Conservation (phyloP, 2,113 vertebrate genomes). For the Anthoscopus minutus region DNA sequence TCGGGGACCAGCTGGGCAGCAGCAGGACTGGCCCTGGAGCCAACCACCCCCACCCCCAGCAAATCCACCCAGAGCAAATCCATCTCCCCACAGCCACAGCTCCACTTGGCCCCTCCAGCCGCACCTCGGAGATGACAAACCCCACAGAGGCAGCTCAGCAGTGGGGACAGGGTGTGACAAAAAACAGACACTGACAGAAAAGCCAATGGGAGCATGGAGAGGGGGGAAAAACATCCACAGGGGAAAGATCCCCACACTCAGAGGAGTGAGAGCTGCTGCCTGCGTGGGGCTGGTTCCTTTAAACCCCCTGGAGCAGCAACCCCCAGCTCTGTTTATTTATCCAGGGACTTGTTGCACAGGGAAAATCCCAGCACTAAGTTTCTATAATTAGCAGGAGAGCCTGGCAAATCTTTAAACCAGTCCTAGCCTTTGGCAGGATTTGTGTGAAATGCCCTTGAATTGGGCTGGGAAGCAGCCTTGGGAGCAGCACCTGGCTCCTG, state of each 20-base stretch:
- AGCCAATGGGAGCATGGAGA: rapidly evolving
- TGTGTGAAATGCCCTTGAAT: background rate
- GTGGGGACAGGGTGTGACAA: background rate
- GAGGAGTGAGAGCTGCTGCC: background rate
- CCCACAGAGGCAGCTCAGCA: background rate
- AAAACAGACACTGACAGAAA: background rate
- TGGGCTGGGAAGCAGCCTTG: background rate
- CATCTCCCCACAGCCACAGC: background rate
- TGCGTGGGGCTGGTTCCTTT: background rate
- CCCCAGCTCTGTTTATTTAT: background rate
- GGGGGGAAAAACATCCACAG: background rate
- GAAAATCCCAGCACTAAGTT: background rate
- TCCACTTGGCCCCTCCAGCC: background rate
- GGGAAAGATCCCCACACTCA: background rate
- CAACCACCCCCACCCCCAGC: background rate
- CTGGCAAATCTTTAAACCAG: slow-evolving; percentile 40
- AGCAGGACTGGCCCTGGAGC: background rate
- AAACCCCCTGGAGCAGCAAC: background rate
- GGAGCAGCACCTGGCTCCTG: background rate
- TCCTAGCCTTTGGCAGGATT: background rate
- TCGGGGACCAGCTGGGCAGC: background rate
- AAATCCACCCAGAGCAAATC: background rate
- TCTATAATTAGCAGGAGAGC: slow-evolving; percentile 23
- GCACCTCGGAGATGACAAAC: background rate
- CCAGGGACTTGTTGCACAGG: background rate